A percentile compares a stretch with the other conserved stretches of the same genome.
Evolutionary conservation across 2,888 invertebrate genomes (phyloP).

Genomic region (Cylloceria caligata): DNA sequence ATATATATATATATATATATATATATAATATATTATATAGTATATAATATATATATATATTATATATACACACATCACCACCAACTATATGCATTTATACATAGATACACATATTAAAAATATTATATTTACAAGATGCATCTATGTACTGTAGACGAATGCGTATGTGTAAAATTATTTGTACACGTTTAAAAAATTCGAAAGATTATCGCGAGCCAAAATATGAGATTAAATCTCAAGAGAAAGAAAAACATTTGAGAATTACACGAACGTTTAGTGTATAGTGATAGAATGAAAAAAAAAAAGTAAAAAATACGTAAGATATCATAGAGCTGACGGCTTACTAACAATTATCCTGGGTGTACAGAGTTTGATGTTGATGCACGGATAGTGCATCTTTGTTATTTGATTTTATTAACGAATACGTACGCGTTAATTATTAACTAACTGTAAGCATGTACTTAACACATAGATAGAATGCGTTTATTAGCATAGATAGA

Average conservation of each 20-base stretch:
- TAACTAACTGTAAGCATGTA: constrained; percentile 41
- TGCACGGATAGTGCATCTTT: constrained; percentile 56
- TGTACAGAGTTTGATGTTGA: constrained; percentile 67
- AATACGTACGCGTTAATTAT: constrained; percentile 49
- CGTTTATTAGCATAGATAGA: too few species aligned
- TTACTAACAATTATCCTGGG: constrained; percentile 63
- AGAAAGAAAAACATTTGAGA: constrained; percentile 16
- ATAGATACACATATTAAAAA: constrained; percentile 67
- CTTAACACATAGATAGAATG: constrained; percentile 40
- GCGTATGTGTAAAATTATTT: constrained; percentile 43
- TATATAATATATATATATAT: constrained; percentile 77
- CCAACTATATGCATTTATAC: constrained; percentile 61
- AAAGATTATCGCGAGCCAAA: constrained; percentile 20
- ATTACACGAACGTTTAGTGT: background rate
- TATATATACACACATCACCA: constrained; percentile 38
- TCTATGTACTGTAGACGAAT: constrained; percentile 47
- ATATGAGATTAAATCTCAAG: constrained; percentile 25
- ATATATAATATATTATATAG: too few species aligned
- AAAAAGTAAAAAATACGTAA: constrained; percentile 1
- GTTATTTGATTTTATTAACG: constrained; percentile 58
- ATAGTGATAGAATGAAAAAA: background rate
- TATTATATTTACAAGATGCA: constrained; percentile 50
- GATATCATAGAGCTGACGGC: constrained; percentile 2
- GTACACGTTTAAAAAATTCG: constrained; percentile 1
- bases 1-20: constrained; percentile 60